These are phyloP conservation scores for Melanchra persicariae DNA, from an alignment of 2,888 invertebrate genomes.

Conservation along the genomic window DNA sequence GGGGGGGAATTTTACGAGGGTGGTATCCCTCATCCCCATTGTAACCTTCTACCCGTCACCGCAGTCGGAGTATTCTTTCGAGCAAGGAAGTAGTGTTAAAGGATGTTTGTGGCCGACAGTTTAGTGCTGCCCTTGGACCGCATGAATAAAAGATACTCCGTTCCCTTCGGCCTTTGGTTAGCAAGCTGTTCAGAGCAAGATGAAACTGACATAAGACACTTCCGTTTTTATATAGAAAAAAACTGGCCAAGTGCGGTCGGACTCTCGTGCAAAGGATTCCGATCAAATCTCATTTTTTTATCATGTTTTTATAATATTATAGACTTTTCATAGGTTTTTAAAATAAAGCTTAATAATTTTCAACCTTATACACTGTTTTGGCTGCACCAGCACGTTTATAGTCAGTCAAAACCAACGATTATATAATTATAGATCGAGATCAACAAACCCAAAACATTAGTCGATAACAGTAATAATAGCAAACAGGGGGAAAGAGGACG, in stretches of 20 bases:
- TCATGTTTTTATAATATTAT: no score
- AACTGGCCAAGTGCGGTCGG: no score
- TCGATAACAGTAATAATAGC: background rate
- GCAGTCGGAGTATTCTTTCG: constrained; percentile 50
- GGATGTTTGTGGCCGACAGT: constrained; percentile 28
- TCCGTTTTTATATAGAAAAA: background rate
- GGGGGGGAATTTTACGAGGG: constrained; percentile 54
- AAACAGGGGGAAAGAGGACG: background rate
- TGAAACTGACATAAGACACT: background rate
- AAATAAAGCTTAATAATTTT: no score
- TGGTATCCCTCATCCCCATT: constrained; percentile 16
- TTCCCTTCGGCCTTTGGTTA: background rate
- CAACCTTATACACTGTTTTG: no score
- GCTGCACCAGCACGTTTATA: no score
- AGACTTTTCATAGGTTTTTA: no score
- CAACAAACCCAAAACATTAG: background rate
- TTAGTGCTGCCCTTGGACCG: constrained; percentile 19
- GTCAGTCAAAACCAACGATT: no score
- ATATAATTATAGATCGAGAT: background rate
- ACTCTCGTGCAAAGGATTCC: no score
- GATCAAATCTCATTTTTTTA: no score
- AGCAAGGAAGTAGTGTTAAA: constrained; percentile 42
- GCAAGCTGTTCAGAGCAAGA: background rate
- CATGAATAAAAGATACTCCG: constrained; percentile 49
- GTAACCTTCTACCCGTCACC: constrained; percentile 40